These are phyloP conservation scores for Xiphorhynchus erythropygius DNA, from an alignment of 2,797 vertebrate species.

Conservation along the genomic window DNA sequence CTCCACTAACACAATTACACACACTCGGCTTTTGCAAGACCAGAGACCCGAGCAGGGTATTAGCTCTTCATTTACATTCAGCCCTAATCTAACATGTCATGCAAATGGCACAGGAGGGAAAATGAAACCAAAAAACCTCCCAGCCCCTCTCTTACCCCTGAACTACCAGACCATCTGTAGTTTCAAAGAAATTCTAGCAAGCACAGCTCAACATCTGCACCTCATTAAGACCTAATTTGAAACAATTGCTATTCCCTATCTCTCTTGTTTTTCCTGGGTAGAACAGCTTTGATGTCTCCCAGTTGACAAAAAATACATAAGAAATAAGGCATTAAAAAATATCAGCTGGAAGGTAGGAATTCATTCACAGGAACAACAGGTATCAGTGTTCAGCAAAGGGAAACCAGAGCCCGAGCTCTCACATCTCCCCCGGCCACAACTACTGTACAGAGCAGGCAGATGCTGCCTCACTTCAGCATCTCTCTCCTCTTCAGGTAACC, in stretches of 20 bases:
- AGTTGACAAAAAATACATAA: constrained; percentile 31
- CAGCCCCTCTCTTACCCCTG: constrained; percentile 23
- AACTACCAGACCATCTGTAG: constrained; percentile 61
- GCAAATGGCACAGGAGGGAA: constrained; percentile 54
- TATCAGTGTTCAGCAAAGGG: neutral
- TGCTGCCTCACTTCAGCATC: neutral
- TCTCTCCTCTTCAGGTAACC: neutral
- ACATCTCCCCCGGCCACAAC: neutral
- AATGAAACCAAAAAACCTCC: constrained; percentile 46
- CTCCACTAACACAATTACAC: neutral
- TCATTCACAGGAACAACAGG: constrained; percentile 1
- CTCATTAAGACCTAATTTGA: constrained; percentile 62
- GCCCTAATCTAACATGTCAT: constrained; percentile 62
- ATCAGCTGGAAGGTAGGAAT: neutral
- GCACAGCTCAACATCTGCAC: constrained; percentile 57
- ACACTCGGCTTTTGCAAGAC: neutral
- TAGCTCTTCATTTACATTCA: constrained; percentile 54
- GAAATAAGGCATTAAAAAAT: constrained; percentile 19
- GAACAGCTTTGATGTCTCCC: constrained; percentile 56
- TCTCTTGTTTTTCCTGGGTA: constrained; percentile 51
- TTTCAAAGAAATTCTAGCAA: constrained; percentile 63
- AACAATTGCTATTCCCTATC: constrained; percentile 64
- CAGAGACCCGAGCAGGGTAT: neutral
- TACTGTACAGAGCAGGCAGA: neutral
- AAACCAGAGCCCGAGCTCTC: neutral